Base-by-base conservation (phyloP, 2,888 invertebrate genomes). In the Chromoteleia sp. region DNA sequence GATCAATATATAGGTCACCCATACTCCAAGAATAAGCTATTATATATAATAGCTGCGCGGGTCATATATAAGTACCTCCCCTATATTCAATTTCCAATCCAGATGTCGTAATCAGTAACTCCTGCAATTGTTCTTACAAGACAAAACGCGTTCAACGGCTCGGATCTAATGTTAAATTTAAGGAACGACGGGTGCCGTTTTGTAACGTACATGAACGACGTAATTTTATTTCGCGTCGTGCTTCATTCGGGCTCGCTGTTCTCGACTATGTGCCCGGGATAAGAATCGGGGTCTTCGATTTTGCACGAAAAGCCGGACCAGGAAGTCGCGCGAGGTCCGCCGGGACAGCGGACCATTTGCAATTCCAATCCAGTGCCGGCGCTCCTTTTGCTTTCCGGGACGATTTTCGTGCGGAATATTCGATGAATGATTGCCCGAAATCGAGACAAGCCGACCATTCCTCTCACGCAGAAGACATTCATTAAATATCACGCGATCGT, bases 351-450 rank as follows among this genome's bases (percentile, higher is more conserved):
- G 30, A 21, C 21, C 29, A 70, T 77, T 77, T 77, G 61, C 68
- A 77, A 70, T 77, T 77, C 76, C 76, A 70, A 77, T 77, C 36
- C 75, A 25, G 59, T 41, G 7, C 19, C 59, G 50, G 15, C 30
- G 33, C 65, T 77, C 43, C 50, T 65, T 59, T n/a, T 54, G 33
- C 67, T 30, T 75, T 36, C 10, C 54, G 8, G 43, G 68, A 68
- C 76, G 36, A 68, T 76, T 76, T 76, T 68, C 76, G 59, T 76
- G 10, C 33, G 59, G 75, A 76, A 76, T 76, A 67, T 65, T 67
- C 67, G 75, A 76, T 76, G 75, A 76, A 52, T 58, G 67, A 76
- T 76, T 39, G 52, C 43, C 19, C 67, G 59, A 76, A 59, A 67
- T 76, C 52, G 67, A 68, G 76, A 50, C 25, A 36, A 19, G 30